Conservation (phyloP, 2,113 vertebrate genomes). For the Leptocoma aspasia region DNA sequence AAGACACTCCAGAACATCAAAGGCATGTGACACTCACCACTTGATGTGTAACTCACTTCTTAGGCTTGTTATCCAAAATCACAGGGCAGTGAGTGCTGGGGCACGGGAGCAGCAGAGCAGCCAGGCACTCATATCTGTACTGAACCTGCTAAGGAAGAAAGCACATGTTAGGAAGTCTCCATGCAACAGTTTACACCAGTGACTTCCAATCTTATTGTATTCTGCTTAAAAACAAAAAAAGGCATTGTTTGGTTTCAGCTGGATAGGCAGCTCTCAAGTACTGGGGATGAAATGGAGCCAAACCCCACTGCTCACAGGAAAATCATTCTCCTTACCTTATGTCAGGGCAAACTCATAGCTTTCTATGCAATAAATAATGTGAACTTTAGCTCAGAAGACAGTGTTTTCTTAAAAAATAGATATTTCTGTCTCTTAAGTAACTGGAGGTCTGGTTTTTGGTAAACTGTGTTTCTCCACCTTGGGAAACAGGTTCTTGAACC, state of each 20-base stretch:
- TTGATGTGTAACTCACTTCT: neutral
- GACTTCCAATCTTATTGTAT: neutral
- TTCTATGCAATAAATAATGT: neutral
- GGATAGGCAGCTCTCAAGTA: neutral
- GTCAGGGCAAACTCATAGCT: neutral
- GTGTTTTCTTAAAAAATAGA: neutral
- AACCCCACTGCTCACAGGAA: neutral
- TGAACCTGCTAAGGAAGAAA: neutral
- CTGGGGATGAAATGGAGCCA: fast-evolving
- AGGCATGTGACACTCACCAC: neutral
- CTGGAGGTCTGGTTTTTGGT: neutral
- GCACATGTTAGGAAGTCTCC: neutral
- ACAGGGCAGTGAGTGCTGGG: neutral
- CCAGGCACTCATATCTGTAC: neutral
- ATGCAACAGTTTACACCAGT: neutral
- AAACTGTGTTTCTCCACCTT: neutral
- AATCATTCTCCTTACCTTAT: neutral
- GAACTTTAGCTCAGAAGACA: neutral
- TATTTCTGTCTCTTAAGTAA: neutral
- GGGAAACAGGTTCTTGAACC: neutral
- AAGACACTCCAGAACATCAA: neutral
- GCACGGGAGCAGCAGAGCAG: neutral
- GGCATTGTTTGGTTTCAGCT: neutral
- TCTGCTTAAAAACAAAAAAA: neutral
- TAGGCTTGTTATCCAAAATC: neutral